Evolutionary conservation across 2,113 vertebrate genomes (phyloP).

Genomic region (Perca fluviatilis): DNA sequence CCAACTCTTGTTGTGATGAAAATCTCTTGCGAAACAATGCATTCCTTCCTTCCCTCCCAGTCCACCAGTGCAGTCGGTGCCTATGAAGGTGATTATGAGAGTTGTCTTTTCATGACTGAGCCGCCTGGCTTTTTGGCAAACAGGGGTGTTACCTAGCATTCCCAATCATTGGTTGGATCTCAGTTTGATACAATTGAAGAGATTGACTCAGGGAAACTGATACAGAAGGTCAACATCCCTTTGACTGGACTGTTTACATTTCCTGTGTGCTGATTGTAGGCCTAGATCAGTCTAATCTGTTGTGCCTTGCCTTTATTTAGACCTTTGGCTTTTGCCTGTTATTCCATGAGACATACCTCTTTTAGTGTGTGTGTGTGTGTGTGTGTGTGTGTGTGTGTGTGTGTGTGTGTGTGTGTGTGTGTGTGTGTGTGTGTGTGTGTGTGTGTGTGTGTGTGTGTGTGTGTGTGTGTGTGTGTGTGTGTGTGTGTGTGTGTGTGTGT

Average conservation of each 20-base stretch:
- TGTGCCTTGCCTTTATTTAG: slow-evolving; percentile 46
- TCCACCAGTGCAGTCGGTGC: slow-evolving; percentile 16
- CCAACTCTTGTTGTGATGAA: slow-evolving; percentile 51
- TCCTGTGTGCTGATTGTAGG: slow-evolving; percentile 58
- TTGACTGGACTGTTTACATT: slow-evolving; percentile 71
- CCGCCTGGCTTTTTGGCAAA: slow-evolving; percentile 39
- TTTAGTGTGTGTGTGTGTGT: slow-evolving; percentile 5
- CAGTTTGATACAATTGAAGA: slow-evolving; percentile 66
- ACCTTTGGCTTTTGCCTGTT: slow-evolving; percentile 59
- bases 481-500: too few species aligned
- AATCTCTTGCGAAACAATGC: slow-evolving; percentile 60
- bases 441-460: too few species aligned
- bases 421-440: too few species aligned
- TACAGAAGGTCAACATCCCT: slow-evolving; percentile 75
- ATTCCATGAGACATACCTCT: slow-evolving; percentile 20
- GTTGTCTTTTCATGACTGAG: slow-evolving; percentile 42
- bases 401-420: too few species aligned
- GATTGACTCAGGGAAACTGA: slow-evolving; percentile 76
- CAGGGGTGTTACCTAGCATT: slow-evolving; percentile 48
- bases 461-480: too few species aligned
- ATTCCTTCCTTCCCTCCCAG: slow-evolving; percentile 46
- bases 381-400: slow-evolving; percentile 20
- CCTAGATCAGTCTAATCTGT: slow-evolving; percentile 49
- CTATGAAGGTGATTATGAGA: slow-evolving; percentile 53
- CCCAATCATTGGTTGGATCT: slow-evolving; percentile 57